Percentiles rank a stretch among this genome's conserved stretches.
These are phyloP conservation scores for Drosophila oshimai DNA, from an alignment of 1,140 invertebrate genomes.

Conservation along the genomic window DNA sequence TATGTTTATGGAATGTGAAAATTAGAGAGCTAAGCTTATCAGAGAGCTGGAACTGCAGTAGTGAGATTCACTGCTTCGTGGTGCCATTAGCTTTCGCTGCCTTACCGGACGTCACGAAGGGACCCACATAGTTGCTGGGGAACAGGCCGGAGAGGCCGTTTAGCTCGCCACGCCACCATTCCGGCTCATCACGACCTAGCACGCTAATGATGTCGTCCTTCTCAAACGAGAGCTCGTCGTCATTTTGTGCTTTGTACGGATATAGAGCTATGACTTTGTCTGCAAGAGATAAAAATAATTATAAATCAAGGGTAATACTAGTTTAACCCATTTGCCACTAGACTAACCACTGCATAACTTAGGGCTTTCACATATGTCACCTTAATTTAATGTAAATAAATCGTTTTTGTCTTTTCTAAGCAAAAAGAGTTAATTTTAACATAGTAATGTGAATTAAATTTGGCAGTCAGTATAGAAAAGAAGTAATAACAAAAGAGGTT, in stretches of 20 bases:
- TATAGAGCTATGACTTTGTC: conserved; percentile 96
- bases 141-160: conserved; percentile 94
- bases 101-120: conserved; percentile 83
- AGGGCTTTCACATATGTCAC: no score
- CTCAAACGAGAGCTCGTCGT: conserved; percentile 96
- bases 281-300: conserved; percentile 82
- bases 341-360: no score
- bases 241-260: conserved; percentile 95
- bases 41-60: conserved; percentile 39
- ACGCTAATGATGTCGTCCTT: conserved; percentile 97
- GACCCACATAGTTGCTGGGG: conserved; percentile 94
- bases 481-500: no score
- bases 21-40: conserved; percentile 26
- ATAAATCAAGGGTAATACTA: background rate
- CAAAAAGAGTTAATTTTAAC: no score
- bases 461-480: no score
- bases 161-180: conserved; percentile 98
- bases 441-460: no score
- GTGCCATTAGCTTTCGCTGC: conserved; percentile 62
- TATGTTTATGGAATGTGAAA: conserved; percentile 40
- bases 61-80: conserved; percentile 64
- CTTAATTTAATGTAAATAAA: no score
- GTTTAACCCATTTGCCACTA: no score
- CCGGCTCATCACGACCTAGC: conserved; percentile 94
- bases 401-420: no score